Percentiles rank a stretch among this genome's conserved stretches.
Conservation (phyloP, 2,113 vertebrate genomes). For the Neolamprologus fasciatus region DNA sequence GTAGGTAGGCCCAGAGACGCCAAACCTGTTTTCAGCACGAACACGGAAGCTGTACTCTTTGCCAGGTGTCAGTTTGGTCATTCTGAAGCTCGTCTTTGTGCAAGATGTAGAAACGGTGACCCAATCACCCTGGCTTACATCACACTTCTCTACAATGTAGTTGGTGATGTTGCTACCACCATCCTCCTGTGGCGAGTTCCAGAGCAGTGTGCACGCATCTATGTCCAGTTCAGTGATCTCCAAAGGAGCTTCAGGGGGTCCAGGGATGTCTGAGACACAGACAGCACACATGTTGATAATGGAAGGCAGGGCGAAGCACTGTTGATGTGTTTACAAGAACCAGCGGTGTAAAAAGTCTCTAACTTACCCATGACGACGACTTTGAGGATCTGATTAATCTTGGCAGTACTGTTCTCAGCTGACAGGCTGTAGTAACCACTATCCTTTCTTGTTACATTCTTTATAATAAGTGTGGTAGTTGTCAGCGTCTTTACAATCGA, state of each 20-base stretch:
- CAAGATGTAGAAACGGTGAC: slow-evolving; percentile 82
- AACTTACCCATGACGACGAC: slow-evolving; percentile 86
- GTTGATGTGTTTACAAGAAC: background rate
- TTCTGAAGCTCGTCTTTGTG: slow-evolving; percentile 88
- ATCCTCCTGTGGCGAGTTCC: slow-evolving; percentile 91
- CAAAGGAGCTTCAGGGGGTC: slow-evolving; percentile 88
- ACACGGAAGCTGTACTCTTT: slow-evolving; percentile 93
- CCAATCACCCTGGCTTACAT: slow-evolving; percentile 91
- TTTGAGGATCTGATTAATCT: slow-evolving; percentile 84
- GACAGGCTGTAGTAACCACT: slow-evolving; percentile 89
- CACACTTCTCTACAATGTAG: slow-evolving; percentile 95
- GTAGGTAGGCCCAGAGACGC: slow-evolving; percentile 86
- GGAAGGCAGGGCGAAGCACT: background rate
- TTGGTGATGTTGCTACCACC: slow-evolving; percentile 96
- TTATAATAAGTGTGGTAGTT: slow-evolving; percentile 83
- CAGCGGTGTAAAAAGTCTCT: background rate
- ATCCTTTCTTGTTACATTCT: slow-evolving; percentile 88
- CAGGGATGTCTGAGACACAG: slow-evolving; percentile 82
- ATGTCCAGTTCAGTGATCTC: slow-evolving; percentile 88
- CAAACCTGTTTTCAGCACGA: slow-evolving; percentile 94
- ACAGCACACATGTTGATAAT: background rate
- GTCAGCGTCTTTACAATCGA: slow-evolving; percentile 81
- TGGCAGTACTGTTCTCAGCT: slow-evolving; percentile 85
- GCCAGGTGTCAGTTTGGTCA: slow-evolving; percentile 85
- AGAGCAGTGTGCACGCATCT: slow-evolving; percentile 87